These are phyloP conservation scores for Adrianichthys oophorus DNA, from an alignment of 2,797 vertebrate genomes.

Conservation along the genomic window DNA sequence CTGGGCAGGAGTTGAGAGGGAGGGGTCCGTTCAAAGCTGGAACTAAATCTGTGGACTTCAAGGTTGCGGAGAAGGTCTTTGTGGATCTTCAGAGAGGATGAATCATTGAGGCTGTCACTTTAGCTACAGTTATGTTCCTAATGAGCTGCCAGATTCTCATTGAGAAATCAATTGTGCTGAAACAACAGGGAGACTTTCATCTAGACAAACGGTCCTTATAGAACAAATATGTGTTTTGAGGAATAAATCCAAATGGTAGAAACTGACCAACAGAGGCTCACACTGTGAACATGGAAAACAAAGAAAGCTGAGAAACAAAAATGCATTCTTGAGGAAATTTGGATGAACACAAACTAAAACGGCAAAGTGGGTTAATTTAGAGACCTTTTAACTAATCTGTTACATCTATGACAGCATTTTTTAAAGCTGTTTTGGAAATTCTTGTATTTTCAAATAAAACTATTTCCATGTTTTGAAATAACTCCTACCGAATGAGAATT, in stretches of 20 bases:
- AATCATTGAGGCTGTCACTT: background rate
- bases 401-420: too few species aligned
- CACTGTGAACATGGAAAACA: background rate
- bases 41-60: conserved; percentile 18
- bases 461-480: too few species aligned
- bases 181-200: background rate
- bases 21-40: conserved; percentile 13
- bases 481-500: too few species aligned
- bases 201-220: background rate
- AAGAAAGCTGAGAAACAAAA: too few species aligned
- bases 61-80: conserved; percentile 1
- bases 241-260: background rate
- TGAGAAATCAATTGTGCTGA: background rate
- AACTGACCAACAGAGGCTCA: background rate
- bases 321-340: too few species aligned
- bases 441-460: too few species aligned
- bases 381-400: too few species aligned
- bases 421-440: too few species aligned
- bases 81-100: conserved; percentile 12
- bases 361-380: too few species aligned
- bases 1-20: conserved; percentile 12
- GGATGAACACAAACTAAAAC: too few species aligned
- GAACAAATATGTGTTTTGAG: background rate
- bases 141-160: conserved; percentile 1
- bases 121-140: background rate